A percentile compares a stretch with the other conserved stretches of the same genome.
phyloP scores from a whole-genome alignment of 2,797 vertebrate species.

The Sebastes reedi region DNA sequence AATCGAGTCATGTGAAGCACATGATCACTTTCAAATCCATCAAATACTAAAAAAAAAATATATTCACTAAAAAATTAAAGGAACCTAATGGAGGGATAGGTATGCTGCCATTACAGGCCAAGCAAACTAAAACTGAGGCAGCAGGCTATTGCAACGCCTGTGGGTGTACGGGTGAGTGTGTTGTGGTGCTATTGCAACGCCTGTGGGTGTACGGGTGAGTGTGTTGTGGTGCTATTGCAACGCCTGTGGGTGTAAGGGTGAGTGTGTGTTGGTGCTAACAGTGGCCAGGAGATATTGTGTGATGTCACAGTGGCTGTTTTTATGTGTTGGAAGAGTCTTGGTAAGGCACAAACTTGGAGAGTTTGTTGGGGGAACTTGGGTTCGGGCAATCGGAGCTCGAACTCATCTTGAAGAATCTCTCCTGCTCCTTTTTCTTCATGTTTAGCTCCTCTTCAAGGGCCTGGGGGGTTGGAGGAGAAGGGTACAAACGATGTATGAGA shows the following conservation, averaged over 20 bases:
- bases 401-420: constrained; percentile 90
- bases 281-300: not conserved
- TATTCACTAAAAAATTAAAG: constrained; percentile 47
- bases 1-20: not conserved
- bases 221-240: not conserved
- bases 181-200: not conserved
- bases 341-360: constrained; percentile 92
- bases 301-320: not conserved
- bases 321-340: constrained; percentile 82
- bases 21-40: not conserved
- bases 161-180: not conserved
- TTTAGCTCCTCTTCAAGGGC: constrained; percentile 92
- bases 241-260: not conserved
- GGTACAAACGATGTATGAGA: too few species aligned
- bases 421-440: constrained; percentile 91
- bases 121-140: constrained; percentile 30
- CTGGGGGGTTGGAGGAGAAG: constrained; percentile 61
- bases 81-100: constrained; percentile 23
- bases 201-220: not conserved
- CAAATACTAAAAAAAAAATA: constrained; percentile 20
- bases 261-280: not conserved
- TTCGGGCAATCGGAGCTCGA: constrained; percentile 72
- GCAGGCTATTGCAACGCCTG: constrained; percentile 3
- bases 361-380: constrained; percentile 85
- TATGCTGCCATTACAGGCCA: constrained; percentile 1